Conservation (phyloP, 2,888 invertebrate species). For the Mimumesa dahlbomi region DNA sequence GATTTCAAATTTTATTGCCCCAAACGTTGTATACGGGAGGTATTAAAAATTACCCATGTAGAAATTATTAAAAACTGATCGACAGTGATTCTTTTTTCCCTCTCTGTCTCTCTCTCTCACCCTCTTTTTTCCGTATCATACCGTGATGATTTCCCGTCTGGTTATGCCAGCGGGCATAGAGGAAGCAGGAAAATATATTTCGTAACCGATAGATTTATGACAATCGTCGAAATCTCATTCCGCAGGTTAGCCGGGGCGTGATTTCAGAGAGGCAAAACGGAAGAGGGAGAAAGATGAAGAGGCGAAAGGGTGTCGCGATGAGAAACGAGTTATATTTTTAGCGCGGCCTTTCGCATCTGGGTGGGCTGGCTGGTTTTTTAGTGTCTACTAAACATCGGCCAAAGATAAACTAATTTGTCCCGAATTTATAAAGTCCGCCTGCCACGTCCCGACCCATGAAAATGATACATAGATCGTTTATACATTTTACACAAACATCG, state of each 20-base stretch:
- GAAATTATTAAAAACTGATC: slow-evolving; percentile 29
- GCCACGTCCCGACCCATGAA: slow-evolving; percentile 20
- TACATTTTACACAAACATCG: slow-evolving; percentile 39
- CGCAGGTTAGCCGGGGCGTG: neutral
- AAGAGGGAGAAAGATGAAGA: slow-evolving; percentile 4
- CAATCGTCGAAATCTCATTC: neutral
- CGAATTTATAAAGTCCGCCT: slow-evolving; percentile 63
- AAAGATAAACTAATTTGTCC: slow-evolving; percentile 72
- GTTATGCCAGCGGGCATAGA: too few relatives aligned
- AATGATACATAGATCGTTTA: slow-evolving; percentile 54
- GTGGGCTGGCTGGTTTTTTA: slow-evolving; percentile 61
- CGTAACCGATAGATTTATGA: slow-evolving; percentile 1
- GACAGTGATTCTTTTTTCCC: too few relatives aligned
- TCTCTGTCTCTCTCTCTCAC: too few relatives aligned
- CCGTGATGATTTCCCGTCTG: too few relatives aligned
- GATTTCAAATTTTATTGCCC: slow-evolving; percentile 25
- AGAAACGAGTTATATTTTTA: slow-evolving; percentile 60
- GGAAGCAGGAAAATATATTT: neutral
- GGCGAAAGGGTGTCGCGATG: slow-evolving; percentile 48
- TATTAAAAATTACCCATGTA: neutral
- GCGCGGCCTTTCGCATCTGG: slow-evolving; percentile 57
- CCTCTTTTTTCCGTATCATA: too few relatives aligned
- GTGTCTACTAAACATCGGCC: slow-evolving; percentile 58
- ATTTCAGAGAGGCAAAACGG: slow-evolving; percentile 14
- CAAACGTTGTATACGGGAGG: neutral